phyloP scores from a whole-genome alignment of 2,113 vertebrate genomes.

The Gallinago jamesoni region DNA sequence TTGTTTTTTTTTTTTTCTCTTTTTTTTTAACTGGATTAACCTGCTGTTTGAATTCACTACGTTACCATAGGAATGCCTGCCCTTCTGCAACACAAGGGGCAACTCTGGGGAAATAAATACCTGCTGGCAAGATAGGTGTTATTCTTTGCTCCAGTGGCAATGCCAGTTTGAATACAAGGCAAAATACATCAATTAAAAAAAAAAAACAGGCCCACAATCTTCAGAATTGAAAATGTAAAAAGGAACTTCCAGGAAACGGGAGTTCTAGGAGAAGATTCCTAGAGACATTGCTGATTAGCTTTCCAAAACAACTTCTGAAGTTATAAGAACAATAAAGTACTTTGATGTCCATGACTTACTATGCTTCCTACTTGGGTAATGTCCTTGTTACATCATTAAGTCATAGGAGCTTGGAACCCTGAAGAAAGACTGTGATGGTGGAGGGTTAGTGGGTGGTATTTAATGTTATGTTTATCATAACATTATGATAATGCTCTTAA shows the following conservation, averaged over 20 bases:
- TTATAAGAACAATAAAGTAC: not conserved
- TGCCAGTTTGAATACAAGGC: not conserved
- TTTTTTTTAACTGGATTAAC: not conserved
- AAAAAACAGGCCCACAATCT: not conserved
- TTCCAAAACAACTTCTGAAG: not conserved
- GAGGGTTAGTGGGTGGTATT: not conserved
- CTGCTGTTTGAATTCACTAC: not conserved
- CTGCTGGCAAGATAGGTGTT: not conserved
- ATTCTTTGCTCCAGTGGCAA: not conserved
- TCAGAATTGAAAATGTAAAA: not conserved
- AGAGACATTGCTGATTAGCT: not conserved
- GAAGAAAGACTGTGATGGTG: not conserved
- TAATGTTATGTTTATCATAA: not conserved
- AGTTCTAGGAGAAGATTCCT: not conserved
- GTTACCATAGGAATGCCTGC: not conserved
- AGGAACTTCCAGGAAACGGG: not conserved
- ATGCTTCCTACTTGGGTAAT: not conserved
- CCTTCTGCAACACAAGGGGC: not conserved
- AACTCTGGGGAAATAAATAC: not conserved
- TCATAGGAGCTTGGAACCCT: not conserved
- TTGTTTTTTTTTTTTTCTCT: not conserved
- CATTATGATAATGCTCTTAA: not conserved
- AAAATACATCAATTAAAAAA: not conserved
- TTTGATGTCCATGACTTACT: not conserved
- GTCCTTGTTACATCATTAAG: not conserved